phyloP scores from a whole-genome alignment of 2,797 vertebrate species.

The Falco rusticolus region DNA sequence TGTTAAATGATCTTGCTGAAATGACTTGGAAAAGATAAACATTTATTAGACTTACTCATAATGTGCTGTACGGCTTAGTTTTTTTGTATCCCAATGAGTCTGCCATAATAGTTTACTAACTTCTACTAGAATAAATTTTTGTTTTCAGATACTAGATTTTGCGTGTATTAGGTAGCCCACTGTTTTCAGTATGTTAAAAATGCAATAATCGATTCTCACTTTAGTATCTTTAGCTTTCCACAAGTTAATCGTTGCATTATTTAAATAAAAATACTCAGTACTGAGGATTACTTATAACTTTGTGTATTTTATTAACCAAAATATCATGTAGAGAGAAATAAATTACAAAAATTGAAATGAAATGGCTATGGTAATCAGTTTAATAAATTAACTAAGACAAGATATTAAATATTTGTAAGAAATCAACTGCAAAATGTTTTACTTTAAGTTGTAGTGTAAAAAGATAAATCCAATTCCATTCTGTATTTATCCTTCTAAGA shows the following conservation, averaged over 20 bases:
- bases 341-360: constrained; percentile 29
- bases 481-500: neutral
- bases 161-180: neutral
- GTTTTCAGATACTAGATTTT: neutral
- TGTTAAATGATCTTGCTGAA: neutral
- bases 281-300: neutral
- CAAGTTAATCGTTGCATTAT: neutral
- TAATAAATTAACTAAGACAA: neutral
- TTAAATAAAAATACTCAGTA: constrained; percentile 11
- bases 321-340: neutral
- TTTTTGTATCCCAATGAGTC: neutral
- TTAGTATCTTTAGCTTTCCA: neutral
- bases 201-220: neutral
- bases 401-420: neutral
- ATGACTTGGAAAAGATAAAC: neutral
- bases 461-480: neutral
- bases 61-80: neutral
- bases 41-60: neutral
- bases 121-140: neutral
- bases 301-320: constrained; percentile 29
- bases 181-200: neutral
- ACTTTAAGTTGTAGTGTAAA: neutral
- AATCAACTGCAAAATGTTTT: neutral
- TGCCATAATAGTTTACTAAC: neutral
- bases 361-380: neutral